Conservation (phyloP, 2,113 vertebrate species). For the Oxyruncus cristatus region DNA sequence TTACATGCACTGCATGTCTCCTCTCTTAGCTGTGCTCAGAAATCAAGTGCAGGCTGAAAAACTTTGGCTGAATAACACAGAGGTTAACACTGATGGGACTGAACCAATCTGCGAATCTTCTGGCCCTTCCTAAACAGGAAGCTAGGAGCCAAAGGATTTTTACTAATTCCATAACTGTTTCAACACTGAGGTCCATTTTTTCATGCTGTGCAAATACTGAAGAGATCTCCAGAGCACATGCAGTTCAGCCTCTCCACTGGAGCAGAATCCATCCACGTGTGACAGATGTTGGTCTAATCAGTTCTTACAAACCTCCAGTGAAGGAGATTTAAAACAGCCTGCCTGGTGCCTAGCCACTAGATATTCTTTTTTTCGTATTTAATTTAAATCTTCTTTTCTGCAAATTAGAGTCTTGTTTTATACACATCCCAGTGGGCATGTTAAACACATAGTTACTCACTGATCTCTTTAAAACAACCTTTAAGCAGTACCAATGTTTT, state of each 20-base stretch:
- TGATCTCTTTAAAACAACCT: conserved; percentile 10
- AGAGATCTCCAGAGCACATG: background rate
- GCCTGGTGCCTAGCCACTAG: background rate
- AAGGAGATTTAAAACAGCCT: background rate
- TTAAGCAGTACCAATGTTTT: background rate
- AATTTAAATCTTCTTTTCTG: background rate
- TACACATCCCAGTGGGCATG: background rate
- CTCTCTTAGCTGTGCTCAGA: background rate
- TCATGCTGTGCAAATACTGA: background rate
- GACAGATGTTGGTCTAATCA: background rate
- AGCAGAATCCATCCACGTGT: background rate
- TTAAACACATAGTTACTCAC: background rate
- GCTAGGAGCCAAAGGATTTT: background rate
- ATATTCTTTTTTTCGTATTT: background rate
- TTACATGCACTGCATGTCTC: background rate
- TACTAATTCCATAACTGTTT: background rate
- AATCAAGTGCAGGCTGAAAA: background rate
- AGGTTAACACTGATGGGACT: background rate
- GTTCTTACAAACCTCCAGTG: background rate
- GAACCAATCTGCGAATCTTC: background rate
- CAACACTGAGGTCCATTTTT: background rate
- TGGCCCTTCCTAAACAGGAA: background rate
- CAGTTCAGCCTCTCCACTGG: background rate
- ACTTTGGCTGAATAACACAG: background rate
- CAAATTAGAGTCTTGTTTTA: background rate